Evolutionary conservation across 2,797 vertebrate species (phyloP).

Genomic region (Botia almorhae): DNA sequence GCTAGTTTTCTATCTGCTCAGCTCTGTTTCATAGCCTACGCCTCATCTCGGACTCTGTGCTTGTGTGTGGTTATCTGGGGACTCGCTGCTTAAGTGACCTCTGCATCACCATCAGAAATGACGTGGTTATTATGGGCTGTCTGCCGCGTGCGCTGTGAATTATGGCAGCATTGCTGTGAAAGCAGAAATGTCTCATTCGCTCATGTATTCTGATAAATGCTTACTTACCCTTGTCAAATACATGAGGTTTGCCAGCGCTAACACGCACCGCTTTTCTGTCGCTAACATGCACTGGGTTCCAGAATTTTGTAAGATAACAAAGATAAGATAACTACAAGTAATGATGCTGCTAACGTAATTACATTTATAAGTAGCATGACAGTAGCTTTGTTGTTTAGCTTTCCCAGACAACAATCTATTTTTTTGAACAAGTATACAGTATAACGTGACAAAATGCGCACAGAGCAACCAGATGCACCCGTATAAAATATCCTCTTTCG

Average conservation of each 20-base stretch:
- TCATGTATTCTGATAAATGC: constrained; percentile 30
- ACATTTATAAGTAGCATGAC: background rate
- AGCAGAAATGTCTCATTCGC: constrained; percentile 17
- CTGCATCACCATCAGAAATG: constrained; percentile 44
- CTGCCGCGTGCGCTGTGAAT: constrained; percentile 26
- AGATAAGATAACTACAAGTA: too few relatives aligned
- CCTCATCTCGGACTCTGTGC: background rate
- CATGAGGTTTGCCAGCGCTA: background rate
- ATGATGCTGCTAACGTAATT: background rate
- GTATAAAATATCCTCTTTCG: too few relatives aligned
- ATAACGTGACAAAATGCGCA: background rate
- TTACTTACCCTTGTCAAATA: constrained; percentile 12
- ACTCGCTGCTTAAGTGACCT: constrained; percentile 23
- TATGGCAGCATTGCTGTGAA: constrained; percentile 34
- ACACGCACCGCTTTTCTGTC: background rate
- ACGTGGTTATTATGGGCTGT: constrained; percentile 47
- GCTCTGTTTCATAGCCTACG: background rate
- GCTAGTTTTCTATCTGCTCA: constrained; percentile 22
- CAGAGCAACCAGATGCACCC: too few relatives aligned
- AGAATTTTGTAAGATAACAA: background rate
- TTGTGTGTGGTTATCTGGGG: background rate
- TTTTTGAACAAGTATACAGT: background rate
- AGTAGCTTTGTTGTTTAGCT: background rate
- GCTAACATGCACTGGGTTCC: background rate
- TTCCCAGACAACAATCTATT: background rate